These are phyloP conservation scores for Microcebus lehilahytsara DNA, from an alignment of 2,113 vertebrate genomes.

Conservation along the genomic window DNA sequence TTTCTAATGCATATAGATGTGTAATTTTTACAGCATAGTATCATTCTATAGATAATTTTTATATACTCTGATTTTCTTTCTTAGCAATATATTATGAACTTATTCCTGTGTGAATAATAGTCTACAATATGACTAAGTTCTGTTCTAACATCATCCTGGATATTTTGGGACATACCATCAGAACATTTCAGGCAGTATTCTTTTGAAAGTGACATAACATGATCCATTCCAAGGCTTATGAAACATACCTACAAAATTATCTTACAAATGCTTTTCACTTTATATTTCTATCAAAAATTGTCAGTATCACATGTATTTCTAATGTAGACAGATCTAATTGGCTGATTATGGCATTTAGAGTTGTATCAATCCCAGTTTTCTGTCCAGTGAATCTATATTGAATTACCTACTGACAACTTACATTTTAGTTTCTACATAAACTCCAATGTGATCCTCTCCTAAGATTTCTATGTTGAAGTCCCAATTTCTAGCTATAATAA, in stretches of 20 bases:
- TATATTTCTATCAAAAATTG: conserved; percentile 16
- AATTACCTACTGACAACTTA: background rate
- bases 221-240: background rate
- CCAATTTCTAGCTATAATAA: background rate
- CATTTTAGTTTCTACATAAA: background rate
- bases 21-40: background rate
- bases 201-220: conserved; percentile 2
- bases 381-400: background rate
- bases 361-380: background rate
- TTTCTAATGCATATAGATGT: background rate
- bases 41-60: background rate
- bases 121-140: background rate
- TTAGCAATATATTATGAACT: background rate
- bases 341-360: background rate
- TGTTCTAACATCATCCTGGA: background rate
- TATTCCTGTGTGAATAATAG: background rate
- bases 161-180: background rate
- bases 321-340: conserved; percentile 9
- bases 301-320: background rate
- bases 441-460: background rate
- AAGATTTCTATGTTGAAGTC: background rate
- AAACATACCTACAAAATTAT: conserved; percentile 24
- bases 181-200: background rate
- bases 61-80: background rate
- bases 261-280: conserved; percentile 14